A percentile compares a stretch with the other conserved stretches of the same genome.
Conservation (phyloP, 2,888 invertebrate species). For the Diaphora mendica region DNA sequence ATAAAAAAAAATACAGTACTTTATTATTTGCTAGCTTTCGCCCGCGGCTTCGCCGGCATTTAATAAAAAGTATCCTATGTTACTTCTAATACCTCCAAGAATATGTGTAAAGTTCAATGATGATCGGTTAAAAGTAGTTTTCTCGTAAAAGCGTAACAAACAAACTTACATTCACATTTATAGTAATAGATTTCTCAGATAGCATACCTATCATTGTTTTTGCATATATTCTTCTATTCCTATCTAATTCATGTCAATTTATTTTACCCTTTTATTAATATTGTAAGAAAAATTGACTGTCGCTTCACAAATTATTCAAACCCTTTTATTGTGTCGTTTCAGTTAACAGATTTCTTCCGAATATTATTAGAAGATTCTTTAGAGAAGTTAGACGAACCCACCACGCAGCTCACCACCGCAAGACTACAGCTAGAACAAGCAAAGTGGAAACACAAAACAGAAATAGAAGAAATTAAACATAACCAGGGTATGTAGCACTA, state of each 20-base stretch:
- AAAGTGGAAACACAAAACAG: constrained; percentile 90
- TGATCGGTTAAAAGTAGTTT: too few relatives aligned
- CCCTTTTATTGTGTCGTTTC: constrained; percentile 22
- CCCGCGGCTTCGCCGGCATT: too few relatives aligned
- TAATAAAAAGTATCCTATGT: too few relatives aligned
- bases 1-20: too few relatives aligned
- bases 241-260: not conserved
- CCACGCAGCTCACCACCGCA: constrained; percentile 86
- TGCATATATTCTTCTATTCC: not conserved
- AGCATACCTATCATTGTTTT: not conserved
- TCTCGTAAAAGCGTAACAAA: too few relatives aligned
- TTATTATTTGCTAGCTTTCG: too few relatives aligned
- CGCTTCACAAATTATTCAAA: not conserved
- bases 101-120: too few relatives aligned
- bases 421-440: constrained; percentile 90
- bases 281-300: not conserved
- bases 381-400: constrained; percentile 86
- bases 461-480: constrained; percentile 91
- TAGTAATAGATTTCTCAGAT: too few relatives aligned
- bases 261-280: not conserved
- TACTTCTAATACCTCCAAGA: too few relatives aligned
- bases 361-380: constrained; percentile 89
- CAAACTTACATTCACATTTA: too few relatives aligned
- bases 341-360: constrained; percentile 90
- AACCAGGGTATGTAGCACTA: constrained; percentile 84